Base-by-base conservation (phyloP, 1,140 invertebrate genomes). In the Drosophila nigromelanica region DNA sequence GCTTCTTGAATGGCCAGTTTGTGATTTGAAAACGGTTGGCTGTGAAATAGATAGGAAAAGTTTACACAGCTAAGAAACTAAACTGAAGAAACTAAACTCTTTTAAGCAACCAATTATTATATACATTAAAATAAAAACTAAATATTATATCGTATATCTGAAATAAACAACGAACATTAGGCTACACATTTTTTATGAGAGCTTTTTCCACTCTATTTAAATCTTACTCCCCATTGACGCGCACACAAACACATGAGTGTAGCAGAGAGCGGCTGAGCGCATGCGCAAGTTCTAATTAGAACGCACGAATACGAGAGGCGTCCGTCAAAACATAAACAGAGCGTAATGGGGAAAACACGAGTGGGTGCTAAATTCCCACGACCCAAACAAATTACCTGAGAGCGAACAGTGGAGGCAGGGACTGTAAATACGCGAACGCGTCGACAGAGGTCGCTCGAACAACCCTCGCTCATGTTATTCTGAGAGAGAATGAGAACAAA, bases 281-380 rank as follows among this genome's bases (percentile, higher is more conserved):
- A 35, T 14, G 30, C 14, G 18, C 24, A 47, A 51, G 27, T 52
- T 47, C 51, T 45, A 30, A 42, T 33, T 10, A 33, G 51, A 69
- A 61, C 64, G 54, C 37, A 35, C 24, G 43, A 40, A 47, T 27
- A 21, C 18, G 67, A 80, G 63, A 60, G 61, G 8, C 18, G 50
- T 45, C 60, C 27, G 37, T 42, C 60, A 66, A 76, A 71, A 75
- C 73, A 66, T 74, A 66, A 78, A 78, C 61, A 61, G 66, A 66
- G 59, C 67, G 62, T 33, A 58, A 52, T 67, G n/a, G 37, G 54
- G 33, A 47, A 58, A 48, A 37, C 37, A 47, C 43, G 51, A 61
- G 58, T 70, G 67, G 67, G 56, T 78, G 72, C 62, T 21, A 58
- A 71, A 74, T 66, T 71, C 61, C 72, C 56, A 75, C 67, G 62